These are phyloP conservation scores for Branchinecta sandiegonensis DNA, from an alignment of 2,888 invertebrate genomes.

Conservation along the genomic window DNA sequence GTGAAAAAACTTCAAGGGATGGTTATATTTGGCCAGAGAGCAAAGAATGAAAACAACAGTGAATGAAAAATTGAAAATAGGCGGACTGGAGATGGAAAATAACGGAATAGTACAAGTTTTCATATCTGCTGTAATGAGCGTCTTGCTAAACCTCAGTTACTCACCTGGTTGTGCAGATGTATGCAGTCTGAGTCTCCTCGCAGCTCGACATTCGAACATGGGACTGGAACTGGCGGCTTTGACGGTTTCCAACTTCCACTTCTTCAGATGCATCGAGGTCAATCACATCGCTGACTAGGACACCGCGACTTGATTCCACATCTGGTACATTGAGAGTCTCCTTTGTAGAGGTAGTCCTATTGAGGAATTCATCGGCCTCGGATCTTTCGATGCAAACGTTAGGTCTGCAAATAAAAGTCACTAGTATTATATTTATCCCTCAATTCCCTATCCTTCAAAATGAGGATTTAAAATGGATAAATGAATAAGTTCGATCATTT, in stretches of 20 bases:
- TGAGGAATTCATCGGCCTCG: constrained; percentile 34
- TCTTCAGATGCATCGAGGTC: constrained; percentile 35
- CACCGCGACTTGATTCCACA: neutral
- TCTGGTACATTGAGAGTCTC: neutral
- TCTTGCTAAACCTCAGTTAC: neutral
- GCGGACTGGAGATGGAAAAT: no score
- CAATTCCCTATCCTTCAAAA: no score
- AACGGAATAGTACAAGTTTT: no score
- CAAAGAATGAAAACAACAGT: no score
- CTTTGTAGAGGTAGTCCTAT: neutral
- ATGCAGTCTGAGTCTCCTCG: constrained; percentile 25
- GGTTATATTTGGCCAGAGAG: no score
- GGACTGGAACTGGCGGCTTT: constrained; percentile 24
- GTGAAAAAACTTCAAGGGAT: no score
- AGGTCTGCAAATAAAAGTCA: constrained; percentile 34
- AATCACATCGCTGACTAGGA: constrained; percentile 27
- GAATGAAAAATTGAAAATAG: no score
- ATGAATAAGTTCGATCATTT: no score
- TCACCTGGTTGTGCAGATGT: constrained; percentile 21
- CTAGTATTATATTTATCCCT: no score
- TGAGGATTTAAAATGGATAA: no score
- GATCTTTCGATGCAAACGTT: constrained; percentile 49
- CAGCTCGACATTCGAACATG: constrained; percentile 28
- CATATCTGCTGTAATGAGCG: no score
- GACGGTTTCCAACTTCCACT: constrained; percentile 28